Evolutionary conservation across 2,888 invertebrate species (phyloP), one percentile per base, ranked within the genome.

Genomic region (Sminthurinus aureus): DNA sequence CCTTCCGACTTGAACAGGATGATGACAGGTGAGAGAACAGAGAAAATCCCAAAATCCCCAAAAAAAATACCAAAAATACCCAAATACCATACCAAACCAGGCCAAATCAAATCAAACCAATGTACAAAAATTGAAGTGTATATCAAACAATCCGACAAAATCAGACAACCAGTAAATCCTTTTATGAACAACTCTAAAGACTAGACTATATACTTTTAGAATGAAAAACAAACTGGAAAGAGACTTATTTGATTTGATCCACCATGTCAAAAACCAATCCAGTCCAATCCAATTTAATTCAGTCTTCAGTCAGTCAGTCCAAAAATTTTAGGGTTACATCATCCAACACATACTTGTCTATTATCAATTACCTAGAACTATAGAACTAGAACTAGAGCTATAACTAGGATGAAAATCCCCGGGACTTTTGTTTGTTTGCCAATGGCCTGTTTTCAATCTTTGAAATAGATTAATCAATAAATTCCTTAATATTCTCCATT

Each of bases 1-100:
- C 87, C 8, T 87, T 88, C 83, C 86, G 88, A 20, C 73, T 88
- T 38, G 88, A 88, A 71, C 88, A 88, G 78, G 87, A 88, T 85
- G 88, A 88, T 84, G 88, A 88, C 85, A 86, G 88, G 88, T 88
- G 78, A 85, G 83, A 58, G 58, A 3, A 52, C 52, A 52, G 52
- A 52, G 52, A 52, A 13, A 52, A 52, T 52, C 52, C 52, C 52
- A 52, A 52, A 11, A 8, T 52, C 52, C 13, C 52, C 8, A 52
- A n/a, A n/a, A n/a, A 6, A 69, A n/a, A n/a, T 69, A 4, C 22
- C 22, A 22, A 69, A 69, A 69, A 58, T 6, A 15, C 58, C 58
- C 18, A 58, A 58, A 58, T 58, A 2, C 58, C 58, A 58, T 58
- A 13, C 58, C 15, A 9, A 58, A 58, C 2, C 9, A 18, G 58